These are phyloP conservation scores for Drosophila varians DNA, from an alignment of 1,140 invertebrate genomes.

Conservation along the genomic window DNA sequence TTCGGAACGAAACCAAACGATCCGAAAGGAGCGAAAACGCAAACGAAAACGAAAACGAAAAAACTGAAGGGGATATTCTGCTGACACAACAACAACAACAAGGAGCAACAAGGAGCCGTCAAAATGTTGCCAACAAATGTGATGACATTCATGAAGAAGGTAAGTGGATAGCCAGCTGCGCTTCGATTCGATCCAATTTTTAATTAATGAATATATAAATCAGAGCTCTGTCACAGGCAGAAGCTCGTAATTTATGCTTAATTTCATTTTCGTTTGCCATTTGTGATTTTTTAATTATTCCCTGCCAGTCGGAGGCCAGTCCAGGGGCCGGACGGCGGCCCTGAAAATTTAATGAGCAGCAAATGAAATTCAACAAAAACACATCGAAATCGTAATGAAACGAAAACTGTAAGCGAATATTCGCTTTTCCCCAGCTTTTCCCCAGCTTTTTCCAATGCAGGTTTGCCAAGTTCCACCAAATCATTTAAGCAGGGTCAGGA, in stretches of 20 bases:
- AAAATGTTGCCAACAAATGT: slow-evolving; percentile 91
- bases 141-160: slow-evolving; percentile 93
- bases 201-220: slow-evolving; percentile 51
- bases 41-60: too few species aligned
- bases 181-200: slow-evolving; percentile 18
- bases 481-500: slow-evolving; percentile 24
- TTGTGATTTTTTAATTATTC: slow-evolving; percentile 59
- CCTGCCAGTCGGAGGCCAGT: slow-evolving; percentile 5
- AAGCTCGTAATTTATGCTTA: slow-evolving; percentile 66
- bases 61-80: too few species aligned
- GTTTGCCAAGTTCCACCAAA: slow-evolving; percentile 5
- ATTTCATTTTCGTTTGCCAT: slow-evolving; percentile 56
- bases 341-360: slow-evolving; percentile 65
- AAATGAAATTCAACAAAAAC: slow-evolving; percentile 54
- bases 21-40: slow-evolving; percentile 1
- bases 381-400: slow-evolving; percentile 7
- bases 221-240: slow-evolving; percentile 53
- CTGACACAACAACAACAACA: slow-evolving; percentile 1
- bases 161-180: slow-evolving; percentile 79
- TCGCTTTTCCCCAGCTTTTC: not conserved
- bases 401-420: not conserved
- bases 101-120: too few species aligned
- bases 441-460: slow-evolving; percentile 15
- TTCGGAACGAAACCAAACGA: not conserved
- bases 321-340: slow-evolving; percentile 6